Evolutionary conservation across 2,888 invertebrate species (phyloP), one percentile per base, ranked within the genome.

Genomic region (Cybosia mesomella): DNA sequence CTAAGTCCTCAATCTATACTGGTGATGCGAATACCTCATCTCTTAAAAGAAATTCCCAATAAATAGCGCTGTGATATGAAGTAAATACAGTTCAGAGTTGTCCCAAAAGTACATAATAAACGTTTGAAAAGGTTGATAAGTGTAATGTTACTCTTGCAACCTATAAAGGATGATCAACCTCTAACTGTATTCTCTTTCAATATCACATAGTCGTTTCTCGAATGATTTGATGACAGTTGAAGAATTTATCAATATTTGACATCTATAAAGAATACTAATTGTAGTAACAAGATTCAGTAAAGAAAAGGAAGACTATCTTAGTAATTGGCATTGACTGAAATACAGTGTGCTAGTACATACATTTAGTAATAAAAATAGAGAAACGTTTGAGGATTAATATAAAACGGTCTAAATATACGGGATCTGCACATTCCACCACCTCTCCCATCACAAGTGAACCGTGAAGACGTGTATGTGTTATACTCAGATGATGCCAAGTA

Each of bases 1-100:
- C 61, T 43, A 67, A 32, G 10, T 57, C 63, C 69, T 61, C 28
- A 60, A 67, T 63, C 21, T 58, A 70, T 60, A 59, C 21, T 49
- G 39, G 21, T 39, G 22, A n/a, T 49, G 49, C n/a, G n/a, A n/a
- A n/a, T n/a, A n/a, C n/a, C n/a, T n/a, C n/a, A n/a, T n/a, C 49
- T 49, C 18, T 18, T 18, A 8, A n/a, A 34, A 24, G 3, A 18
- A 15, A 43, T 24, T 1, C 8, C 10, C 9, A 15, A 39, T 15
- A 9, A 15, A 55, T 2, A 24, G 21, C 22, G 54, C 0, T 24
- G n/a, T 57, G 9, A 57, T 32, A 58, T 32, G n/a, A 32, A 58
- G 58, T 5, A 21, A 34, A 21, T 21, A 43, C 18, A 43, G 43
- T 18, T 28, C 18, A 39, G 43, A 18, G 18, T 43, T 43, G 15